Percentiles rank a stretch among this genome's conserved stretches.
These are phyloP conservation scores for Larimichthys crocea DNA, from an alignment of 2,113 vertebrate species.

Conservation along the genomic window DNA sequence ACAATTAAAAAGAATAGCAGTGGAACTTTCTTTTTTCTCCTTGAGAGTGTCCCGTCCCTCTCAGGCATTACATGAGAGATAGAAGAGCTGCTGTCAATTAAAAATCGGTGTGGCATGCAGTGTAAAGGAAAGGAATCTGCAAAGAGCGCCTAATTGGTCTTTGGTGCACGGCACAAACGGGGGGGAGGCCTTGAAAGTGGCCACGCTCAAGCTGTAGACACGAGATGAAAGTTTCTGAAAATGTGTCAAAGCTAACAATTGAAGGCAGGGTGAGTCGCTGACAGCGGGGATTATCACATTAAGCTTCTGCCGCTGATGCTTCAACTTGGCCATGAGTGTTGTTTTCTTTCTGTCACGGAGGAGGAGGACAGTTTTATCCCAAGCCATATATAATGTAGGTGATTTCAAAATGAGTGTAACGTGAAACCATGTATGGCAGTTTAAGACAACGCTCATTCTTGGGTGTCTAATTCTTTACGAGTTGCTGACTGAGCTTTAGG, in stretches of 20 bases:
- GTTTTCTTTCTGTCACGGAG: not conserved
- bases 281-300: constrained; percentile 30
- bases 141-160: constrained; percentile 72
- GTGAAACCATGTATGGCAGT: not conserved
- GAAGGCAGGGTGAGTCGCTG: constrained; percentile 35
- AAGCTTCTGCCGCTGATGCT: constrained; percentile 9
- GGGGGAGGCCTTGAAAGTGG: constrained; percentile 43
- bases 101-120: constrained; percentile 43
- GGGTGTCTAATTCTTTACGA: not conserved
- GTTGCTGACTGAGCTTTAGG: constrained; percentile 10
- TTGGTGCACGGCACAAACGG: constrained; percentile 43
- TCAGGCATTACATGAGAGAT: constrained; percentile 40
- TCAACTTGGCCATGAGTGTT: constrained; percentile 21
- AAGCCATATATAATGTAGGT: constrained; percentile 4
- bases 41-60: constrained; percentile 45
- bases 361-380: not conserved
- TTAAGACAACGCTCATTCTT: constrained; percentile 3
- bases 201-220: constrained; percentile 17
- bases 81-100: constrained; percentile 58
- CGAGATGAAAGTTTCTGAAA: constrained; percentile 53
- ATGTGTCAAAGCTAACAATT: constrained; percentile 24
- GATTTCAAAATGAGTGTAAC: constrained; percentile 15
- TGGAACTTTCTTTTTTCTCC: constrained; percentile 39
- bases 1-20: constrained; percentile 61
- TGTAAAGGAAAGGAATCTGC: constrained; percentile 33